phyloP scores from a whole-genome alignment of 2,797 vertebrate genomes.

The Coregonus ussuriensis region DNA sequence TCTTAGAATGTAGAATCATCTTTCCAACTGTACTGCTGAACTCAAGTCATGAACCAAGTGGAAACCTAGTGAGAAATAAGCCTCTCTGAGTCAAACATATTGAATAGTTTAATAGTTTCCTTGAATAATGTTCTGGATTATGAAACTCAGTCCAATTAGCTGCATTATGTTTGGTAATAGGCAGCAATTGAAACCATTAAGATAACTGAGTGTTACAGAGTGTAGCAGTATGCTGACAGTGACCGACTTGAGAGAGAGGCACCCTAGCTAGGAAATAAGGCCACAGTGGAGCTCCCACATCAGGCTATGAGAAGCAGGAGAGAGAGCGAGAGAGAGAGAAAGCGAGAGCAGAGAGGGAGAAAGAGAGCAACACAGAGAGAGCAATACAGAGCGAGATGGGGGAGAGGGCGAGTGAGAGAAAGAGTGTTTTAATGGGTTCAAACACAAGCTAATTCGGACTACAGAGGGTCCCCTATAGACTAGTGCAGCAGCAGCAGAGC shows the following conservation, averaged over 20 bases:
- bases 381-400: constrained; percentile 1
- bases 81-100: constrained; percentile 16
- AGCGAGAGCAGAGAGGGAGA: neutral
- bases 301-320: constrained; percentile 7
- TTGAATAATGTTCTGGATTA: constrained; percentile 23
- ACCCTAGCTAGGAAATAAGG: neutral
- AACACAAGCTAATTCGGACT: too few relatives aligned
- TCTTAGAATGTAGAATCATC: neutral
- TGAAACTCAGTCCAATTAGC: constrained; percentile 26
- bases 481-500: neutral
- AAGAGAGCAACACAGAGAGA: neutral
- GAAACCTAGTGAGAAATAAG: neutral
- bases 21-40: neutral
- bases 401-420: neutral
- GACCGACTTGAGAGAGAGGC: neutral
- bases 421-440: neutral
- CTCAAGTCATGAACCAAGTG: neutral
- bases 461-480: neutral
- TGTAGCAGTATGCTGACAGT: neutral
- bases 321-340: constrained; percentile 4
- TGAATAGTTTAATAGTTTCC: constrained; percentile 20
- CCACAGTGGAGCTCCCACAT: neutral
- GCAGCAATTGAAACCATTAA: constrained; percentile 19
- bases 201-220: constrained; percentile 10
- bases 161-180: neutral